These are phyloP conservation scores for Heliconius ethilla DNA, from an alignment of 2,888 invertebrate genomes.

Conservation along the genomic window DNA sequence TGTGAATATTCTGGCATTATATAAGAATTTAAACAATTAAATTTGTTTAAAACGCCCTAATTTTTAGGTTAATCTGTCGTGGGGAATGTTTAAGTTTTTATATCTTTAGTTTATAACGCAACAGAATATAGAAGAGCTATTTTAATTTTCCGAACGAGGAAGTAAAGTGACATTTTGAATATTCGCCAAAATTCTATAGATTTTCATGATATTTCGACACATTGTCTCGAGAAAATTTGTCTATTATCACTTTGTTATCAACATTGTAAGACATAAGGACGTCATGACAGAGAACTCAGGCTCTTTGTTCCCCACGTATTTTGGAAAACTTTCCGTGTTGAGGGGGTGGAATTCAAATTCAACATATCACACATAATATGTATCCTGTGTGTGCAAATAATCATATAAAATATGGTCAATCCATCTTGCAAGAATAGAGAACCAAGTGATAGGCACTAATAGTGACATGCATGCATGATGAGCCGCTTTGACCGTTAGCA, in stretches of 20 bases:
- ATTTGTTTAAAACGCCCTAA: not conserved
- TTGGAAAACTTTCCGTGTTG: not conserved
- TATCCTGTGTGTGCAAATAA: too few relatives aligned
- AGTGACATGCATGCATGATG: too few relatives aligned
- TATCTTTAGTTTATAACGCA: not conserved
- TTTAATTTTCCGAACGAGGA: conserved; percentile 31
- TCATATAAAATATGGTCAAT: too few relatives aligned
- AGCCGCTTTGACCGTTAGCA: too few relatives aligned
- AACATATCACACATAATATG: not conserved
- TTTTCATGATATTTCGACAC: conserved; percentile 28
- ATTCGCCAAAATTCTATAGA: conserved; percentile 33
- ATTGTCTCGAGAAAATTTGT: not conserved
- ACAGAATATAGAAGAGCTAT: not conserved
- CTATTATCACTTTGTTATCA: too few relatives aligned
- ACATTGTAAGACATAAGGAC: too few relatives aligned
- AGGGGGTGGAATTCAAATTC: not conserved
- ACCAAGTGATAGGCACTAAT: too few relatives aligned
- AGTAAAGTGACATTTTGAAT: conserved; percentile 38
- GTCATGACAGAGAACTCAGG: too few relatives aligned
- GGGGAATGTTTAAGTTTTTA: not conserved
- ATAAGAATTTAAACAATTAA: not conserved
- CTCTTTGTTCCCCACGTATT: not conserved
- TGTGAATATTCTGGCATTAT: conserved; percentile 3
- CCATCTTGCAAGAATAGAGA: too few relatives aligned
- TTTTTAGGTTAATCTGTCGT: conserved; percentile 12